Evolutionary conservation across 2,113 vertebrate genomes (phyloP).

Genomic region (Ciconia boyciana): DNA sequence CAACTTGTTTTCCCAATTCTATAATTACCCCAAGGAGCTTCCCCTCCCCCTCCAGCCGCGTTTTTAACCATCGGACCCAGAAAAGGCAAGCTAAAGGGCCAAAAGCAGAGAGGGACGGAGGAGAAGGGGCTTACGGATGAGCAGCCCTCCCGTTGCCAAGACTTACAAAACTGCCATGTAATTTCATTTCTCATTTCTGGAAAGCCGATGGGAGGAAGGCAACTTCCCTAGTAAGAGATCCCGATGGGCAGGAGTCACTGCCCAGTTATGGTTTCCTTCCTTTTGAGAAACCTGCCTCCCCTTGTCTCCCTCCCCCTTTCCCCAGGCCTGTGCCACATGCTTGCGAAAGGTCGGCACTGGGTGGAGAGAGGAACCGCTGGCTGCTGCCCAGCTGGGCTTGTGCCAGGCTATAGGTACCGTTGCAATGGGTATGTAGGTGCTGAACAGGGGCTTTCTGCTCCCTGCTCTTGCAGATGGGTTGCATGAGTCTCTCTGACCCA

Average conservation of each 20-base stretch:
- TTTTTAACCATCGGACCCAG: slow-evolving; percentile 49
- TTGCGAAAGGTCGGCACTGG: background rate
- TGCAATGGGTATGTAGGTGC: background rate
- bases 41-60: background rate
- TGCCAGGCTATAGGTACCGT: background rate
- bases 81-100: background rate
- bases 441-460: background rate
- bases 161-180: background rate
- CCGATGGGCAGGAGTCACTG: background rate
- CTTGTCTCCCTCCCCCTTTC: background rate
- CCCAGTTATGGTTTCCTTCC: slow-evolving; percentile 47
- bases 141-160: background rate
- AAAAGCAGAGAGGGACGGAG: background rate
- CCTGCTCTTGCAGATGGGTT: background rate
- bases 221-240: slow-evolving; percentile 1
- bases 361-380: background rate
- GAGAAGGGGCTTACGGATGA: background rate
- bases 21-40: slow-evolving; percentile 58
- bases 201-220: background rate
- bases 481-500: background rate
- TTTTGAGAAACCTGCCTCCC: slow-evolving; percentile 24
- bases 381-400: background rate
- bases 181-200: slow-evolving; percentile 16
- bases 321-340: background rate
- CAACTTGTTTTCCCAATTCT: slow-evolving; percentile 66